Evolutionary conservation across 92 coral and sea anemone genomes (phyloP).

Genomic region (Siderastrea siderea): DNA sequence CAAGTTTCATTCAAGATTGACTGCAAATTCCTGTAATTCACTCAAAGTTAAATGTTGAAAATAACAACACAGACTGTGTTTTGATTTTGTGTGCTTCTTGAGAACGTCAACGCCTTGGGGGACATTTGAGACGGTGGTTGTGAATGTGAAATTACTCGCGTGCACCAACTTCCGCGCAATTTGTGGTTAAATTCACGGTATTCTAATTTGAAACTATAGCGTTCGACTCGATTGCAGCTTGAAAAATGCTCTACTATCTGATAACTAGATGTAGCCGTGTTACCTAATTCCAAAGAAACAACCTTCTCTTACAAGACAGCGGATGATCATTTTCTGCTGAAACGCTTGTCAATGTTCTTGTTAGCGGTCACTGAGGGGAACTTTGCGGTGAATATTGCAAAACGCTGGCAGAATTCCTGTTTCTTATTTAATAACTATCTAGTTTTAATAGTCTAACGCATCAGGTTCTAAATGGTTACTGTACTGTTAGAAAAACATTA

Average conservation of each 20-base stretch:
- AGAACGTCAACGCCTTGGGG: not conserved
- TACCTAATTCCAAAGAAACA: not conserved
- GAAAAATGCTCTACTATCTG: not conserved
- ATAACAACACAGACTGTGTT: not conserved
- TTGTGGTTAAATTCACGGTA: not conserved
- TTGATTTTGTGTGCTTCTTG: not conserved
- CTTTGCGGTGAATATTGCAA: not conserved
- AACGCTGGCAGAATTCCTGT: not conserved
- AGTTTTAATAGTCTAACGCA: not conserved
- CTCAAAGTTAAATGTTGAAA: not conserved
- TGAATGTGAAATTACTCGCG: slow-evolving; percentile 6
- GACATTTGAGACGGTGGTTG: not conserved
- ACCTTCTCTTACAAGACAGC: not conserved
- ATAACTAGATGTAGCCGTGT: not conserved
- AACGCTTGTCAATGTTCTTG: not conserved
- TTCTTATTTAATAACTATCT: not conserved
- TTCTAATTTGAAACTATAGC: not conserved
- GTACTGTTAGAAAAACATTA: too few relatives aligned
- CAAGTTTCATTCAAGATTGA: not conserved
- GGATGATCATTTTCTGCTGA: not conserved
- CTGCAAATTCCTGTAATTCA: not conserved
- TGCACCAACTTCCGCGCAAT: slow-evolving; percentile 16
- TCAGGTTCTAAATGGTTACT: not conserved
- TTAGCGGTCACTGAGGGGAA: not conserved
- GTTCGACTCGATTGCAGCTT: not conserved